A percentile compares a stretch with the other conserved stretches of the same genome.
These are phyloP conservation scores for Podarcis raffonei DNA, from an alignment of 2,113 vertebrate species.

Conservation along the genomic window DNA sequence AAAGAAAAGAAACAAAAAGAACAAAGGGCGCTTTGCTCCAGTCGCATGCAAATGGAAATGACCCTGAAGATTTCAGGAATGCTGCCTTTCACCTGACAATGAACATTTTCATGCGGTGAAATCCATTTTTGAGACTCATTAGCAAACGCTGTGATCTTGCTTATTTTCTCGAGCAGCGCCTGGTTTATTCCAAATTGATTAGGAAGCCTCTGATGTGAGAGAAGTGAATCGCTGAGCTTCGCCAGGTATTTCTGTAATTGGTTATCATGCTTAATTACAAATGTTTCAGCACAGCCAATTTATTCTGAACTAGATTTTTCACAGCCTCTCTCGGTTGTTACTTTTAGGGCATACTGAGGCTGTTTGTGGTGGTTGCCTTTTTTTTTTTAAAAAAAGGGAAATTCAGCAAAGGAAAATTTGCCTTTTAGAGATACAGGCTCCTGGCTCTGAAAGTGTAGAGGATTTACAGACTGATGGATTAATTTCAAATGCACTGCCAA, in stretches of 20 bases:
- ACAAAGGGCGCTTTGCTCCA: conserved; percentile 73
- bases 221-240: conserved; percentile 67
- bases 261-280: conserved; percentile 80
- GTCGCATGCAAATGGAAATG: conserved; percentile 80
- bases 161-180: conserved; percentile 74
- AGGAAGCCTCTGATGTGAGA: conserved; percentile 74
- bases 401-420: conserved; percentile 11
- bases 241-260: conserved; percentile 80
- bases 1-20: conserved; percentile 52
- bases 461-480: conserved; percentile 61
- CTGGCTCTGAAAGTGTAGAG: conserved; percentile 47
- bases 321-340: conserved; percentile 62
- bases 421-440: conserved; percentile 39
- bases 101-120: conserved; percentile 78
- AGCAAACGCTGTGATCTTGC: conserved; percentile 78
- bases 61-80: conserved; percentile 73
- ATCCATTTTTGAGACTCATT: conserved; percentile 81
- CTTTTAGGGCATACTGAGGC: conserved; percentile 31
- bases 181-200: conserved; percentile 79
- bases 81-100: conserved; percentile 74
- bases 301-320: conserved; percentile 69
- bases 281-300: conserved; percentile 74
- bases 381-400: background rate
- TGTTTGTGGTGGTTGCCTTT: background rate
- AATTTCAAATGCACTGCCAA: conserved; percentile 62